Conservation (phyloP, 2,888 invertebrate genomes). For the Drosophila histrio region DNA sequence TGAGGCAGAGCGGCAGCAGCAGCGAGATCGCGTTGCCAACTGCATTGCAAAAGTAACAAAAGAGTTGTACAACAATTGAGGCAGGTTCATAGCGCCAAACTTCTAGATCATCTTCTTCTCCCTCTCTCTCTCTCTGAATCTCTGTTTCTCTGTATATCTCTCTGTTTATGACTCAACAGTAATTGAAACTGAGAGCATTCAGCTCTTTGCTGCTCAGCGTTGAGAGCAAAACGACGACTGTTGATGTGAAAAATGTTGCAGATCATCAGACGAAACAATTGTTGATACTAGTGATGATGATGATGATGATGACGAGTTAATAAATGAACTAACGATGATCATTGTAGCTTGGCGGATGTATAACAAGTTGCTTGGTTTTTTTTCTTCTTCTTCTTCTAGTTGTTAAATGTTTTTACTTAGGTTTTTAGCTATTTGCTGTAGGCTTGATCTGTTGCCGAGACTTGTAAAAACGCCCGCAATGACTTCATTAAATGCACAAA, state of each 20-base stretch:
- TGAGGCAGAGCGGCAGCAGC: neutral
- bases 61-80: constrained; percentile 64
- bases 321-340: constrained; percentile 46
- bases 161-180: constrained; percentile 35
- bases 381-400: neutral
- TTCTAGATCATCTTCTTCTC: constrained; percentile 77
- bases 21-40: constrained; percentile 62
- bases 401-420: constrained; percentile 16
- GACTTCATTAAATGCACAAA: constrained; percentile 73
- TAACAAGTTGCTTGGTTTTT: constrained; percentile 57
- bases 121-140: constrained; percentile 14
- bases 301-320: constrained; percentile 29
- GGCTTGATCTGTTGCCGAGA: constrained; percentile 15
- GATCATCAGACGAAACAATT: constrained; percentile 57
- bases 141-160: constrained; percentile 3
- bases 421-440: constrained; percentile 28
- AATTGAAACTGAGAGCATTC: constrained; percentile 30
- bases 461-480: constrained; percentile 64
- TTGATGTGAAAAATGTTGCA: constrained; percentile 69
- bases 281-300: constrained; percentile 22
- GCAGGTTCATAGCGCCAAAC: constrained; percentile 69
- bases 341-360: constrained; percentile 66
- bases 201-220: constrained; percentile 48
- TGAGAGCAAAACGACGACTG: constrained; percentile 48
- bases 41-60: constrained; percentile 64